Conservation (phyloP, 2,888 invertebrate genomes). For the Drosophila demipolita region DNA sequence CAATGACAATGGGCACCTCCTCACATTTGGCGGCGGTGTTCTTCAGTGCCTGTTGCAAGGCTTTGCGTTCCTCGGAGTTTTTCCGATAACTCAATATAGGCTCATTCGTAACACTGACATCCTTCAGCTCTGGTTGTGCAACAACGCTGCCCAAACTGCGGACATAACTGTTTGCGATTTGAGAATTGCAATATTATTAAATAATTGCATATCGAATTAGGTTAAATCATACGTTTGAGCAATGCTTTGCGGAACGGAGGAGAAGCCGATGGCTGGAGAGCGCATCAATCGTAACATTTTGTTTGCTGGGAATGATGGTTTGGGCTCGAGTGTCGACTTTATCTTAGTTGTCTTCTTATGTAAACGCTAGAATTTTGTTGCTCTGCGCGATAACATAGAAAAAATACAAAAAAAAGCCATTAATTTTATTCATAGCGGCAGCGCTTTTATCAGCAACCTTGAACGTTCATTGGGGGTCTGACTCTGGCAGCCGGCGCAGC, state of each 20-base stretch:
- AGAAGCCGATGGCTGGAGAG: constrained; percentile 21
- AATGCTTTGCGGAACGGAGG: constrained; percentile 27
- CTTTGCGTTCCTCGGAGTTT: constrained; percentile 92
- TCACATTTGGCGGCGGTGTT: constrained; percentile 88
- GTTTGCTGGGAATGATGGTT: constrained; percentile 28
- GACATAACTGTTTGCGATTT: constrained; percentile 49
- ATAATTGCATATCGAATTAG: background rate
- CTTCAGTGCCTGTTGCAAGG: constrained; percentile 89
- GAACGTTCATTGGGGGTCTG: constrained; percentile 62
- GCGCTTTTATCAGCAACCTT: constrained; percentile 68
- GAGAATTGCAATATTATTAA: background rate
- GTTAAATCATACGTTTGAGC: constrained; percentile 41
- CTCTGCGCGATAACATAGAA: constrained; percentile 24
- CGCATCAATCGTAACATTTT: constrained; percentile 66
- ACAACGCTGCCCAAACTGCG: constrained; percentile 88
- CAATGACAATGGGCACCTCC: constrained; percentile 98
- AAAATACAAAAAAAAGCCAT: constrained; percentile 43
- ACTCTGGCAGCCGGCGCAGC: constrained; percentile 25
- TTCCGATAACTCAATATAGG: constrained; percentile 92
- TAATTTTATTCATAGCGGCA: constrained; percentile 49
- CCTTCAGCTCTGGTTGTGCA: constrained; percentile 88
- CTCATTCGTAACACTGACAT: constrained; percentile 91
- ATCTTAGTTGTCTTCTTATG: constrained; percentile 45
- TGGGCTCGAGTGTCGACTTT: constrained; percentile 20
- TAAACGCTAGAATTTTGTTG: constrained; percentile 45